Evolutionary conservation across 2,113 vertebrate species (phyloP).

Genomic region (Haliaeetus leucogaster): DNA sequence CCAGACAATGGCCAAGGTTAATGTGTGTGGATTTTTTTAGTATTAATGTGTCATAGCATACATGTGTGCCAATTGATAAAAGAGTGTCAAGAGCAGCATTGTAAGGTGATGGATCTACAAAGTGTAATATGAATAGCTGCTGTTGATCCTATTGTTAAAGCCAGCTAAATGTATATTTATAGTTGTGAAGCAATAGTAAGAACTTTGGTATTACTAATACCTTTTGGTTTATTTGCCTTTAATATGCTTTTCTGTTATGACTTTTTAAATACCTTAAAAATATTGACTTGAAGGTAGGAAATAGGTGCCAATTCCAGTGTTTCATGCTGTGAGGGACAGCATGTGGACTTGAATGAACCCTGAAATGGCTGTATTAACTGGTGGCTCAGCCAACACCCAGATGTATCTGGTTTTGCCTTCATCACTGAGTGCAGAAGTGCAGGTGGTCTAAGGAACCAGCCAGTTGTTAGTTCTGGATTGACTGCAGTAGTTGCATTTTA

Average conservation of each 20-base stretch:
- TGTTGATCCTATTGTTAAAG: background rate
- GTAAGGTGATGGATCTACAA: background rate
- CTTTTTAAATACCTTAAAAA: background rate
- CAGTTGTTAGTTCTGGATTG: background rate
- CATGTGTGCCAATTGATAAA: background rate
- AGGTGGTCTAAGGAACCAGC: background rate
- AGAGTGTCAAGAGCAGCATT: background rate
- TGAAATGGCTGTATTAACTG: background rate
- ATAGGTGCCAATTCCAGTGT: background rate
- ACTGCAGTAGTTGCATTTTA: background rate
- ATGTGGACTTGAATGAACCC: background rate
- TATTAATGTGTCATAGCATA: background rate
- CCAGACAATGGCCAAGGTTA: background rate
- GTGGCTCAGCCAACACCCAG: background rate
- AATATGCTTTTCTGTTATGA: background rate
- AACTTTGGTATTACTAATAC: background rate
- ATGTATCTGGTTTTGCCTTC: background rate
- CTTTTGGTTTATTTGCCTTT: background rate
- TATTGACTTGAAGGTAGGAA: background rate
- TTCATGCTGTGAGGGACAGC: background rate
- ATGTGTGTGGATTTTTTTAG: background rate
- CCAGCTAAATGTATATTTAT: background rate
- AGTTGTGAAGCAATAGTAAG: background rate
- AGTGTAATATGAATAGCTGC: background rate
- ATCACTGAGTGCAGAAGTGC: background rate